Conservation (phyloP, 1,140 invertebrate genomes). For the Musca domestica region DNA sequence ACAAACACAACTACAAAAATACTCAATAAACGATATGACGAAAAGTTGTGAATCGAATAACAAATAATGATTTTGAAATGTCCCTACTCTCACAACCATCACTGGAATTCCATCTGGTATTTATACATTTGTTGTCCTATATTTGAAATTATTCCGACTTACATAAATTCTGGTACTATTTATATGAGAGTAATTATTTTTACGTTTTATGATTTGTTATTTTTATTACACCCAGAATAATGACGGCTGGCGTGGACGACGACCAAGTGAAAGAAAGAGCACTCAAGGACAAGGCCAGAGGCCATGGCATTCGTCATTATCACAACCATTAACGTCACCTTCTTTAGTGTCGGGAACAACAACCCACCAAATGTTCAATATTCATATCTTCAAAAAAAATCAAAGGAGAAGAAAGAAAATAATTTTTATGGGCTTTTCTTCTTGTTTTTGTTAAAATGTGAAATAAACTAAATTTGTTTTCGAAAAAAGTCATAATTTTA, state of each 20-base stretch:
- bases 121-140: neutral
- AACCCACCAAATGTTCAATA: neutral
- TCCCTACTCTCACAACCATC: no score
- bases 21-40: neutral
- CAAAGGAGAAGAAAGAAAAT: neutral
- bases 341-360: no score
- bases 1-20: neutral
- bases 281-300: slow-evolving; percentile 14
- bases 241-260: no score
- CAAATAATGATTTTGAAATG: no score
- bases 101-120: no score
- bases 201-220: slow-evolving; percentile 3
- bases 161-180: neutral
- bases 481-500: no score
- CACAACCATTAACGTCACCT: no score
- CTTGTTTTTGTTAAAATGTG: neutral
- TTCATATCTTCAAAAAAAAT: neutral
- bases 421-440: neutral
- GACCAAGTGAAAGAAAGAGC: neutral
- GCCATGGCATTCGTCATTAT: neutral
- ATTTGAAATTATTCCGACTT: neutral
- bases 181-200: neutral
- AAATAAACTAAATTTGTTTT: neutral
- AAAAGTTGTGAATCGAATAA: no score
- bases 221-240: neutral